Base-by-base conservation (phyloP, 2,888 invertebrate genomes). In the Lycophotia porphyrea region DNA sequence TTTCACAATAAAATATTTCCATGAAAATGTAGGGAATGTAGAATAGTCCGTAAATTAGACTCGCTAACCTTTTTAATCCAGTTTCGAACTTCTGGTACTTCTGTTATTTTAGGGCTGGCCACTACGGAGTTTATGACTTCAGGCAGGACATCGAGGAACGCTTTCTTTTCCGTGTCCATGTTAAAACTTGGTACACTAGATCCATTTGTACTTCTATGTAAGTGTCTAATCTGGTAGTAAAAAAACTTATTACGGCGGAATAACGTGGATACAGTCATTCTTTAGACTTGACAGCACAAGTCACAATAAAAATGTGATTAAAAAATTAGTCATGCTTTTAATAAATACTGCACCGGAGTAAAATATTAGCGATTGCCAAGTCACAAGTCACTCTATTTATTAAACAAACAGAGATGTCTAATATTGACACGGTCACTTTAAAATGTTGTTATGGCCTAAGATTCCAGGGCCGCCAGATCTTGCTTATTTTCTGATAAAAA, bases 41-140 rank as follows among this genome's bases (percentile, higher is more conserved):
- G n/a, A n/a, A n/a, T n/a, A n/a, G n/a, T n/a, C n/a, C n/a, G n/a
- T n/a, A 8, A 27, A 24, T 31, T 11, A 15, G 72, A 39, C 7
- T 63, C 75, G 7, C 31, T 61, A 34, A 82, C 83, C 78, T 85
- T 63, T 65, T 74, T 70, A 9, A 74, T 49, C 85, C 85, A 81
- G n/a, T 11, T 67, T 63, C 31, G n/a, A 15, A 85, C 27, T 36
- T 82, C 60, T 58, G 83, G 85, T 13, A 85, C 7, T 11, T 39
- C 55, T 11, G n/a, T 15, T 66, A 83, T 8, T 15, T n/a, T 77
- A 7, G 77, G 77, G 5, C 74, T 36, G 24, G 64, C 72, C 4
- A 78, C 39, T 24, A 82, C 44, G 5, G 82, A 31, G 47, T 85
- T 61, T 5, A 81, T 55, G 18, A 83, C 63, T 49, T 82, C 82